Evolutionary conservation across 2,888 invertebrate genomes (phyloP), one percentile per base, ranked within the genome.

Genomic region (Athalia rosae): DNA sequence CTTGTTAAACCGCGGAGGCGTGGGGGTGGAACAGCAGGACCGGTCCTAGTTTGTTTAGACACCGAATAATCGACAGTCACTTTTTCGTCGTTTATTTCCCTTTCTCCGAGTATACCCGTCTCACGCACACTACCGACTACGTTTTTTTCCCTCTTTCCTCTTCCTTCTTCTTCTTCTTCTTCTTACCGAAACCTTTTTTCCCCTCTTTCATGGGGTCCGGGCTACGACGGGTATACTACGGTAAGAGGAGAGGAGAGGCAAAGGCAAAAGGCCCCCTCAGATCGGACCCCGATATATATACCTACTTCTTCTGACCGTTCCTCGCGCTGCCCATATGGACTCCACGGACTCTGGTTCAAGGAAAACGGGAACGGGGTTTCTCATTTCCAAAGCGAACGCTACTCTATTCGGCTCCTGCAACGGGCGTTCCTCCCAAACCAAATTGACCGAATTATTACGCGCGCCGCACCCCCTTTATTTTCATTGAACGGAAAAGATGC

Each of bases 1-100:
- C 89, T 89, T 88, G 89, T 89, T 89, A 89, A 87, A 85, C 82
- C 82, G 81, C 82, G 81, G 82, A 82, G 84, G 83, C 81, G 80
- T 77, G 79, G 76, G 64, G 74, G 28, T 28, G 28, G 28, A 47
- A n/a, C 11, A 56, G 63, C 73, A 59, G 66, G 66, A 76, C 83
- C 82, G 84, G 84, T 81, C 85, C 85, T 87, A 87, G 89, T 88
- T 89, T 89, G 88, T 87, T 89, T 89, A 88, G 89, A 89, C 87
- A 87, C 86, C 88, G 87, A 88, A 89, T 88, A 89, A 89, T 89
- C 89, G 88, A 85, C 87, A 85, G 87, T 84, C 85, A 83, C 81
- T 84, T 80, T 83, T 80, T 82, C 80, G 79, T 80, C 83, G 78
- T 83, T 43, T 80, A 76, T 83, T 80, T 80, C 76, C 79, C 67